A percentile compares a stretch with the other conserved stretches of the same genome.
These are phyloP conservation scores for Acanthisitta chloris DNA, from an alignment of 2,113 vertebrate species.

Conservation along the genomic window DNA sequence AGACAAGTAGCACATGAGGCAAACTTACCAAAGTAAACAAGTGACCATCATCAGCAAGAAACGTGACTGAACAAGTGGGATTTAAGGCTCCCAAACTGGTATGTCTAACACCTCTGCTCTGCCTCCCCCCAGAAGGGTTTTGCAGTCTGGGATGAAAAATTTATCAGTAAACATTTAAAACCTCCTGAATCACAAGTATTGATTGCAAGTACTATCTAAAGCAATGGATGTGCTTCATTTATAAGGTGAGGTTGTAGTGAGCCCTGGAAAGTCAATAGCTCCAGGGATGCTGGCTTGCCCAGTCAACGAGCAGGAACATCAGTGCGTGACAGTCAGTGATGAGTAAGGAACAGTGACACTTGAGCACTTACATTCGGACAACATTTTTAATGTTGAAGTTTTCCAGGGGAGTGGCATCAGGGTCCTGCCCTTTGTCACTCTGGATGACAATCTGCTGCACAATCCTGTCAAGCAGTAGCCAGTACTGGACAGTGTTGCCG, in stretches of 20 bases:
- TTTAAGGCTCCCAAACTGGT: not conserved
- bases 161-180: not conserved
- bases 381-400: conserved; percentile 99
- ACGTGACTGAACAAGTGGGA: rapidly evolving
- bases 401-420: conserved; percentile 92
- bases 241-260: not conserved
- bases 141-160: not conserved
- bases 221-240: no score
- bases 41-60: not conserved
- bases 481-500: conserved; percentile 97
- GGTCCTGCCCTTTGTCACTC: conserved; percentile 97
- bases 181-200: not conserved
- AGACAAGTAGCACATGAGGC: not conserved
- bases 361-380: conserved; percentile 89
- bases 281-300: not conserved
- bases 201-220: not conserved
- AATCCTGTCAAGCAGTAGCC: conserved; percentile 95
- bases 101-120: not conserved
- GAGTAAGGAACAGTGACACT: not conserved
- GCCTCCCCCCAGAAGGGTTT: not conserved
- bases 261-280: not conserved
- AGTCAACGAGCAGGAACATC: rapidly evolving
- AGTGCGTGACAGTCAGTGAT: not conserved
- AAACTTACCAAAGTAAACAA: not conserved
- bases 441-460: conserved; percentile 98